Percentiles rank a stretch among this genome's conserved stretches.
Evolutionary conservation across 2,113 vertebrate genomes (phyloP).

Genomic region (Chinchilla lanigera): DNA sequence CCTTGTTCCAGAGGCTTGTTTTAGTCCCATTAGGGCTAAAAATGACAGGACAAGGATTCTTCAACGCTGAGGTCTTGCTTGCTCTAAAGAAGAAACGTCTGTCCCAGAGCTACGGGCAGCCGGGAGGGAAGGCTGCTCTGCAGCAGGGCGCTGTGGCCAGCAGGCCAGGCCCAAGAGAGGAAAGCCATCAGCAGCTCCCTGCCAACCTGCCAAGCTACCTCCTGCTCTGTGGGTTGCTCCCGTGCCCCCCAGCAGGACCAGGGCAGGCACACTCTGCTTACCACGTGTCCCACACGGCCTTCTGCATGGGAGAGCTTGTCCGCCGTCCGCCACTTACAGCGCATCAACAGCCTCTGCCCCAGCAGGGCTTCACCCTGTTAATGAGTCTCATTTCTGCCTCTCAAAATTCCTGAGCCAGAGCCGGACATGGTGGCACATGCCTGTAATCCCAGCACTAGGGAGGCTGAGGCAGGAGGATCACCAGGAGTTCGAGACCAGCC

Average conservation of each 20-base stretch:
- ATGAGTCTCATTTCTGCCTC: not conserved
- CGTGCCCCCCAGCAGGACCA: not conserved
- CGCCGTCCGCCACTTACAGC: not conserved
- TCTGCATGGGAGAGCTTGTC: not conserved
- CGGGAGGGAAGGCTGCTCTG: not conserved
- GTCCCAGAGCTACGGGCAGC: not conserved
- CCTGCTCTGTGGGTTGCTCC: not conserved
- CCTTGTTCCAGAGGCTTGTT: constrained; percentile 80
- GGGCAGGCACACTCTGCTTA: not conserved
- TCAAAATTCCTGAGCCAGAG: not conserved
- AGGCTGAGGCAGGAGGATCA: not conserved
- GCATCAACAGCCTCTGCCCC: not conserved
- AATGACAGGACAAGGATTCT: constrained; percentile 72
- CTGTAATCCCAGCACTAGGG: not conserved
- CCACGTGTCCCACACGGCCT: not conserved
- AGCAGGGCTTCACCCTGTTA: not conserved
- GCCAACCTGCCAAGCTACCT: not conserved
- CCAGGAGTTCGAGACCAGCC: not conserved
- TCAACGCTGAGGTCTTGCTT: constrained; percentile 37
- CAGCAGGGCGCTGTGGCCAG: not conserved
- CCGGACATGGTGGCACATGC: too few species aligned
- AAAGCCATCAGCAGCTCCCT: not conserved
- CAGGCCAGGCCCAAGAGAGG: not conserved
- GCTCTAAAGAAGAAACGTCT: not conserved
- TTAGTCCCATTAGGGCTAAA: constrained; percentile 71